Percentiles rank a stretch among this genome's conserved stretches.
Conservation (phyloP, 2,113 vertebrate genomes). For the Rhinopomastus cyanomelas region DNA sequence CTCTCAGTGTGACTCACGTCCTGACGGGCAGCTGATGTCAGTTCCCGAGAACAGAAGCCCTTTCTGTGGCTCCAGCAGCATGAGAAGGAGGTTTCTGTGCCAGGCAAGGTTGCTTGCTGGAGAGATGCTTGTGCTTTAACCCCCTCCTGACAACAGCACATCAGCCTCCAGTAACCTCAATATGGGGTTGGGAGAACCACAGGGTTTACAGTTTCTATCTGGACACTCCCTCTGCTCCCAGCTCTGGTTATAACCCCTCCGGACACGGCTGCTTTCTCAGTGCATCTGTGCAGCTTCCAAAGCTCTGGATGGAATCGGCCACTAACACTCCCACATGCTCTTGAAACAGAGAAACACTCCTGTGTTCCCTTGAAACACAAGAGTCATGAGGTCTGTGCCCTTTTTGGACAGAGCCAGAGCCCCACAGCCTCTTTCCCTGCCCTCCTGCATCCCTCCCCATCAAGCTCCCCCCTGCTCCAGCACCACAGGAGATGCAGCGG, state of each 20-base stretch:
- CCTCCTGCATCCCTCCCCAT: not conserved
- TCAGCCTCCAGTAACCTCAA: not conserved
- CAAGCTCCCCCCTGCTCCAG: not conserved
- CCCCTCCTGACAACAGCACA: not conserved
- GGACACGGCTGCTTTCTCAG: not conserved
- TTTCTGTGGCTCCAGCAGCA: conserved; percentile 8
- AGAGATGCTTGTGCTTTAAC: conserved; percentile 15
- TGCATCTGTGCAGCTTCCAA: not conserved
- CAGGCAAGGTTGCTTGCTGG: not conserved
- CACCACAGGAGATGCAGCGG: fast-evolving
- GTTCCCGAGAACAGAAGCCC: not conserved
- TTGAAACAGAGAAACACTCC: not conserved
- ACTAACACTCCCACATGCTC: fast-evolving
- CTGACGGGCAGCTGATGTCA: conserved; percentile 6
- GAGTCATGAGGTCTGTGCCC: not conserved
- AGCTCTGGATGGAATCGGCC: not conserved
- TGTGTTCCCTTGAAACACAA: not conserved
- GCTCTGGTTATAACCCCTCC: not conserved
- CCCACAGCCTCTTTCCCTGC: fast-evolving
- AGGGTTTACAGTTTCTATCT: fast-evolving
- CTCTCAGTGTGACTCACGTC: not conserved
- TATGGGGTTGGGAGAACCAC: not conserved
- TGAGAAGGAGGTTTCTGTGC: conserved; percentile 2
- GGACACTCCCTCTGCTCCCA: not conserved
- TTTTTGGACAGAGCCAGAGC: not conserved